phyloP scores from a whole-genome alignment of 2,797 vertebrate genomes.

The Microchirus variegatus region DNA sequence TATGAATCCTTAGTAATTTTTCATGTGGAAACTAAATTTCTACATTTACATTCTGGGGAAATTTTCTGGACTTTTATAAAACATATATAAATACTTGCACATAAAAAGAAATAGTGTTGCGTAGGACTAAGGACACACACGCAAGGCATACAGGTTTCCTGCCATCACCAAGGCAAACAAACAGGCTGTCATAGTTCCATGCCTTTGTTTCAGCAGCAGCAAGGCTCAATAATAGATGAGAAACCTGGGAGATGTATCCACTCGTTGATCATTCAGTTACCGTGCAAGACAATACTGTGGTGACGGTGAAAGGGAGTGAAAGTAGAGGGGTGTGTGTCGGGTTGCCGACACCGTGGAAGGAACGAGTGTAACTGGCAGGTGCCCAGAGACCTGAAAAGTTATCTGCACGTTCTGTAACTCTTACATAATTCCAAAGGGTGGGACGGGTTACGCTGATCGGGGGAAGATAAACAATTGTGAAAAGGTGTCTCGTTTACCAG shows the following conservation, averaged over 20 bases:
- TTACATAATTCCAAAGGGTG: conserved; percentile 61
- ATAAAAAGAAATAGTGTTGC: neutral
- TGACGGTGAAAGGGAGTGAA: conserved; percentile 80
- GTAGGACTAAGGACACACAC: neutral
- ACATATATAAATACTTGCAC: neutral
- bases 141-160: conserved; percentile 8
- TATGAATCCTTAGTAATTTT: too few species aligned
- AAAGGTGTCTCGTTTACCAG: conserved; percentile 1
- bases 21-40: too few species aligned
- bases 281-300: conserved; percentile 79
- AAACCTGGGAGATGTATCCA: conserved; percentile 60
- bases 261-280: conserved; percentile 72
- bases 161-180: conserved; percentile 50
- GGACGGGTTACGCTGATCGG: conserved; percentile 13
- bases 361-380: conserved; percentile 22
- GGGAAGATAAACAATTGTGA: conserved; percentile 5
- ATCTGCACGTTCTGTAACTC: conserved; percentile 39
- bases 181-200: conserved; percentile 26
- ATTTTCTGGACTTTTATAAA: too few species aligned
- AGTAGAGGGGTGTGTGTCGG: conserved; percentile 71
- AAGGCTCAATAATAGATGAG: conserved; percentile 81
- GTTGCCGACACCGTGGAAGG: conserved; percentile 58
- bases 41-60: too few species aligned
- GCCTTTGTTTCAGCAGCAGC: conserved; percentile 64
- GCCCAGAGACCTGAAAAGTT: conserved; percentile 37